Conservation (phyloP, 2,888 invertebrate species). For the Hoplodrina blanda region DNA sequence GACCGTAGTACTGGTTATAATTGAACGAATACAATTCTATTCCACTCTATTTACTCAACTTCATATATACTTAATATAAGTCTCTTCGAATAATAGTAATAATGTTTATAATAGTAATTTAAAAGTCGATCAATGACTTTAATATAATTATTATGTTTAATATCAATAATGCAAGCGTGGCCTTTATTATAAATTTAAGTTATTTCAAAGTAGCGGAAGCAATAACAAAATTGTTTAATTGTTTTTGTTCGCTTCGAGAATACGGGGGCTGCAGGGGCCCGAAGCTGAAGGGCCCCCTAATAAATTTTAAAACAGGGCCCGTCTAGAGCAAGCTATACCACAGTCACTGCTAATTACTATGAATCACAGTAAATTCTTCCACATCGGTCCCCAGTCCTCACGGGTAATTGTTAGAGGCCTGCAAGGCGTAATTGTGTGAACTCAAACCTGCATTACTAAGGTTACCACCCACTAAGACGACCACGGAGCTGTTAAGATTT, state of each 20-base stretch:
- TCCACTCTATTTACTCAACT: not conserved
- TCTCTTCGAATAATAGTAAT: not conserved
- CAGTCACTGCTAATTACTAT: constrained; percentile 35
- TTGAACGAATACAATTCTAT: not conserved
- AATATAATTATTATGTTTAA: not conserved
- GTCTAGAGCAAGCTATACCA: no score
- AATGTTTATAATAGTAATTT: not conserved
- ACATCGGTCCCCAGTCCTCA: constrained; percentile 43
- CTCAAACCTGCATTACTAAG: constrained; percentile 42
- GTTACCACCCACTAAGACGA: constrained; percentile 41
- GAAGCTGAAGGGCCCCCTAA: no score
- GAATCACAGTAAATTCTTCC: constrained; percentile 52
- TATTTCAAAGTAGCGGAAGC: constrained; percentile 43
- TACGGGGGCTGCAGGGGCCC: no score
- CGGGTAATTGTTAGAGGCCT: constrained; percentile 60
- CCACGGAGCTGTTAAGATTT: constrained; percentile 23
- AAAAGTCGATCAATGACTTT: not conserved
- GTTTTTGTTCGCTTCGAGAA: constrained; percentile 27
- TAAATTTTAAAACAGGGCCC: no score
- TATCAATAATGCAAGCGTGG: not conserved
- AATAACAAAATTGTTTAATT: constrained; percentile 50
- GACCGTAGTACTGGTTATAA: not conserved
- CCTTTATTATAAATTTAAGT: constrained; percentile 24
- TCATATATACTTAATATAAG: not conserved
- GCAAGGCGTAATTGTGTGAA: constrained; percentile 72